Conservation (phyloP, 2,113 vertebrate species). For the Psophia crepitans region DNA sequence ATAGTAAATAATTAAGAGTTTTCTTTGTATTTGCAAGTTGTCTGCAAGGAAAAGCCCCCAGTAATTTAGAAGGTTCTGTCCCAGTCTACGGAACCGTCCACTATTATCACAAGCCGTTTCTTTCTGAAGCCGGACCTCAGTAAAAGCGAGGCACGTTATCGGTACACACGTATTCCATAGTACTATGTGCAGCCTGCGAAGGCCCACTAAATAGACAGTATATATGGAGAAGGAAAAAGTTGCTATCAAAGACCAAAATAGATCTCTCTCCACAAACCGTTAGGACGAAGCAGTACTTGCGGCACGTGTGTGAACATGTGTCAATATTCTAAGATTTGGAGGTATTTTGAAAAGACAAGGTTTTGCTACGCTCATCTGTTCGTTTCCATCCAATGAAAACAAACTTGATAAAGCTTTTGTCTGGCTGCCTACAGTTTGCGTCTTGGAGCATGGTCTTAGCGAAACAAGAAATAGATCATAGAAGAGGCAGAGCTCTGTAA, state of each 20-base stretch:
- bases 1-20: not conserved
- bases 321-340: not conserved
- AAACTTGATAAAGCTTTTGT: not conserved
- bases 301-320: not conserved
- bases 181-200: not conserved
- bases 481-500: not conserved
- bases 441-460: not conserved
- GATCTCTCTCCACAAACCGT: not conserved
- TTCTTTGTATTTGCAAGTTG: not conserved
- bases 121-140: not conserved
- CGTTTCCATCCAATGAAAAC: not conserved
- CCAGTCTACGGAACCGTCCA: accelerated
- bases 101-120: not conserved
- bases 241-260: not conserved
- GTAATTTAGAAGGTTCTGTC: not conserved
- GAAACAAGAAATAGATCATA: not conserved
- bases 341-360: not conserved
- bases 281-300: not conserved
- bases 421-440: not conserved
- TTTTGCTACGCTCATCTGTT: accelerated
- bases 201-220: not conserved
- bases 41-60: not conserved
- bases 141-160: not conserved
- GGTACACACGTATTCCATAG: not conserved
- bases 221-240: not conserved